Percentiles rank a stretch among this genome's conserved stretches.
These are phyloP conservation scores for Siderastrea radians DNA, from an alignment of 92 coral and sea anemone species.

Conservation along the genomic window DNA sequence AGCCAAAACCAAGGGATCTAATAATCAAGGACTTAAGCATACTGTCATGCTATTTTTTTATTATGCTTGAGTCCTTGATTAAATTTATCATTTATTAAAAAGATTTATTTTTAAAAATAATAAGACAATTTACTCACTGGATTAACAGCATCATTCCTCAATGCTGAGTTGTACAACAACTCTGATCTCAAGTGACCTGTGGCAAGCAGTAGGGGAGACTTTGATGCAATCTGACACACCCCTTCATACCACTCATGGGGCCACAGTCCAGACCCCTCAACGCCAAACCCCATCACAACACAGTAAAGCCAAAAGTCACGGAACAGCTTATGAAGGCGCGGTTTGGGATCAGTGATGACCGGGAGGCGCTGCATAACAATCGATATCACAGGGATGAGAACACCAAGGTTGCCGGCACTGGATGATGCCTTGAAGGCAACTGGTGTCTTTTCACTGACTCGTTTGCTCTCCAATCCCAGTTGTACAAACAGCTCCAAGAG, in stretches of 20 bases:
- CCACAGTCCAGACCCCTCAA: conserved; percentile 93
- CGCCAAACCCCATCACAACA: conserved; percentile 98
- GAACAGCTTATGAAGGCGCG: conserved; percentile 92
- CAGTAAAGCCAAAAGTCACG: conserved; percentile 98
- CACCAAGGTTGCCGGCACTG: conserved; percentile 99
- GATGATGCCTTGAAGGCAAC: conserved; percentile 90
- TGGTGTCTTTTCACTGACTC: conserved; percentile 92
- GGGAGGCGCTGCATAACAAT: conserved; percentile 89
- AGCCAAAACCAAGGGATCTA: too few relatives aligned
- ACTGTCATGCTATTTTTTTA: too few relatives aligned
- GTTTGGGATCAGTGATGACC: conserved; percentile 94
- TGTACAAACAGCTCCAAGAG: conserved; percentile 97
- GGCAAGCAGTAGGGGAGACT: conserved; percentile 93
- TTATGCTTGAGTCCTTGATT: too few relatives aligned
- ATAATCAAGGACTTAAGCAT: too few relatives aligned
- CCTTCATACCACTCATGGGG: conserved; percentile 96
- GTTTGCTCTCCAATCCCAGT: conserved; percentile 96
- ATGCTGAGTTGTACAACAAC: conserved; percentile 95
- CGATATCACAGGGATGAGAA: conserved; percentile 94
- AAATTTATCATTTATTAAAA: too few relatives aligned
- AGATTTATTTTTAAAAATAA: too few relatives aligned
- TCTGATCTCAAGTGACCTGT: conserved; percentile 94
- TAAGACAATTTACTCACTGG: conserved; percentile 74
- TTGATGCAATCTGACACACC: conserved; percentile 90
- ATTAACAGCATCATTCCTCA: conserved; percentile 91